A percentile compares a stretch with the other conserved stretches of the same genome.
phyloP scores from a whole-genome alignment of 1,140 invertebrate genomes.

The Neodiprion lecontei region DNA sequence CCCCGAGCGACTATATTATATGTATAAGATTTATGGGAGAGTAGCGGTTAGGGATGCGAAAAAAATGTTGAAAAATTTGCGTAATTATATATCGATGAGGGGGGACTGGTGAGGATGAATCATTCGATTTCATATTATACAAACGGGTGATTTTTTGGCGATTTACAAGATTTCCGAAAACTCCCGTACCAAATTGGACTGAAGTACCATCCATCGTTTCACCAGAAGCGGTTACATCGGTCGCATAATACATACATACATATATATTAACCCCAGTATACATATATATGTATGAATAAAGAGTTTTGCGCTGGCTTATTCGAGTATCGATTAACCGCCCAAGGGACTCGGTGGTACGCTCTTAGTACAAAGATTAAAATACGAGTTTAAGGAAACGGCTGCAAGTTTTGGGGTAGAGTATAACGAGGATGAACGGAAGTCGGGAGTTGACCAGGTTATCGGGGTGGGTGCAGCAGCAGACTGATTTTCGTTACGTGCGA shows the following conservation, averaged over 20 bases:
- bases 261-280: no score
- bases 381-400: neutral
- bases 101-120: neutral
- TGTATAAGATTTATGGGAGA: no score
- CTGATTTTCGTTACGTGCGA: neutral
- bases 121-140: neutral
- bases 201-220: neutral
- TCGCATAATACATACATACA: no score
- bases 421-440: neutral
- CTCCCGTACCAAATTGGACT: neutral
- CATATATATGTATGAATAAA: no score
- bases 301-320: neutral
- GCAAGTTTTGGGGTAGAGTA: neutral
- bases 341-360: neutral
- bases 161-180: neutral
- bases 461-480: neutral
- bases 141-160: conserved; percentile 2
- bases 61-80: neutral
- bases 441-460: neutral
- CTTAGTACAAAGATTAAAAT: conserved; percentile 6
- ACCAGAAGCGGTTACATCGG: no score
- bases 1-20: neutral
- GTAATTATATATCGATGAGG: neutral
- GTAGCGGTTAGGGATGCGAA: no score
- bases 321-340: neutral